Percentiles rank a stretch among this genome's conserved stretches.
Evolutionary conservation across 2,113 vertebrate genomes (phyloP).

Genomic region (Marcusenius ussheri): DNA sequence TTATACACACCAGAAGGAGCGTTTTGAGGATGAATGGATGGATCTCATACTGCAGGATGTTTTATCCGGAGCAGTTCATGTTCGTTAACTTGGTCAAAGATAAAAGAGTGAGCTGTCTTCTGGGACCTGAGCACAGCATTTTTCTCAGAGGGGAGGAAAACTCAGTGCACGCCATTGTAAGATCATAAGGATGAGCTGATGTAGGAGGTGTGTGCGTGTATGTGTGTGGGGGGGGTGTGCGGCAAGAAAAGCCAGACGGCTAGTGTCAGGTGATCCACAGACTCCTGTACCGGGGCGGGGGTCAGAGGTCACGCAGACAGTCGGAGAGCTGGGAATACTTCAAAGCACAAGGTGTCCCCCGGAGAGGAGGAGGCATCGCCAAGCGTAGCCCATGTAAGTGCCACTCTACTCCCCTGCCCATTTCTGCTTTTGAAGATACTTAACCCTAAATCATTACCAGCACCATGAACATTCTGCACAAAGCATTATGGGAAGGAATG

Average conservation of each 20-base stretch:
- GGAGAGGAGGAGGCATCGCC: background rate
- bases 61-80: background rate
- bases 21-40: background rate
- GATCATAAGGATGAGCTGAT: background rate
- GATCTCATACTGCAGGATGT: background rate
- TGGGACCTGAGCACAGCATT: background rate
- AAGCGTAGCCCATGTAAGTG: background rate
- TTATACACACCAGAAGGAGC: background rate
- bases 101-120: background rate
- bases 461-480: background rate
- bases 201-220: background rate
- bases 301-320: conserved; percentile 1
- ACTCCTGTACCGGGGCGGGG: conserved; percentile 13
- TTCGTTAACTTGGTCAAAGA: background rate
- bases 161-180: background rate
- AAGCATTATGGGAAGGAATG: background rate
- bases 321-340: background rate
- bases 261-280: conserved; percentile 26
- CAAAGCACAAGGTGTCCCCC: background rate
- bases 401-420: background rate
- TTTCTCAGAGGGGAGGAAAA: background rate
- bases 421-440: background rate
- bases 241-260: conserved; percentile 5
- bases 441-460: background rate
- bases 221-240: background rate